Evolutionary conservation across 2,113 vertebrate genomes (phyloP).

Genomic region (Megaptera novaeangliae): DNA sequence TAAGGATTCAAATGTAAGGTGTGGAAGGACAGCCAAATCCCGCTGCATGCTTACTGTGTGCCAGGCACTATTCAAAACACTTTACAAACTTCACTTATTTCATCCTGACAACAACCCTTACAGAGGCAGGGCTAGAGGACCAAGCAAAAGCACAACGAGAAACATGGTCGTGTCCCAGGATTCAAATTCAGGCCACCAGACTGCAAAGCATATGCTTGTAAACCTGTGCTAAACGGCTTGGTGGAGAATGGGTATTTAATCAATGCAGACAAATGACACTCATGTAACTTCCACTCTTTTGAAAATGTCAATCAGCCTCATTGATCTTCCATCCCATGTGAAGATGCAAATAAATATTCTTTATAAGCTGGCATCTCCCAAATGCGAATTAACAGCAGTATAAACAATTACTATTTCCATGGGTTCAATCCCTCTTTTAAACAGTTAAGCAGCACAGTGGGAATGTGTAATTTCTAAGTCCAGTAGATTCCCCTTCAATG

Average conservation of each 20-base stretch:
- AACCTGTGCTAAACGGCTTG: neutral
- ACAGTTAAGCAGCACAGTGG: neutral
- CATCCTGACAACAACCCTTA: neutral
- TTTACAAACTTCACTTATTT: neutral
- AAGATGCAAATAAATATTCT: neutral
- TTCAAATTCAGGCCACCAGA: neutral
- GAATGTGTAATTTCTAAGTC: neutral
- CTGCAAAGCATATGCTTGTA: neutral
- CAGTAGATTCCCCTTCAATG: neutral
- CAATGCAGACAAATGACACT: neutral
- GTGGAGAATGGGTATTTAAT: neutral
- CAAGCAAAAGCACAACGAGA: neutral
- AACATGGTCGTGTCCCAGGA: neutral
- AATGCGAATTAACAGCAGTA: neutral
- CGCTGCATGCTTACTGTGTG: neutral
- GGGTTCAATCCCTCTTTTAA: neutral
- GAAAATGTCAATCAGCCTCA: neutral
- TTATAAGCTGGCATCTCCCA: neutral
- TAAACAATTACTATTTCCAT: neutral
- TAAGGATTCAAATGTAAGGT: neutral
- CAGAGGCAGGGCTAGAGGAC: neutral
- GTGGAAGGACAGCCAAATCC: neutral
- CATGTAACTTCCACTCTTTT: neutral
- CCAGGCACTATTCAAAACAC: neutral
- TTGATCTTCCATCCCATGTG: neutral